A percentile compares a stretch with the other conserved stretches of the same genome.
Evolutionary conservation across 1,140 invertebrate species (phyloP).

Genomic region (Eufriesea mexicana): DNA sequence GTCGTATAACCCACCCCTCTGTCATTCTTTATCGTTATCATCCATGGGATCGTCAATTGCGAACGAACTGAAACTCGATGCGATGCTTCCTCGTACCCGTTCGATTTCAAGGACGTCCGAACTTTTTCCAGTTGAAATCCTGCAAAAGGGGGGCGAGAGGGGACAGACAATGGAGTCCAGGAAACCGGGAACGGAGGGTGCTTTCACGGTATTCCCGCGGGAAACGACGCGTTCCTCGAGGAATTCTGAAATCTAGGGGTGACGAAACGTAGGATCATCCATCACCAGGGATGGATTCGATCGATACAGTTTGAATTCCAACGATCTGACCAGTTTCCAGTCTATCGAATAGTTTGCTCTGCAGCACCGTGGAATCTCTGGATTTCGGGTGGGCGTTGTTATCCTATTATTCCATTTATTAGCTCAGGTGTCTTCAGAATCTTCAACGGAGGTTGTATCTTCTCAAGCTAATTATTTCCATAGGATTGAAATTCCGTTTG

Average conservation of each 20-base stretch:
- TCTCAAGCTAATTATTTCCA: too few relatives aligned
- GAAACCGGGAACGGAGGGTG: constrained; percentile 18
- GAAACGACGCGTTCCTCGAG: not conserved
- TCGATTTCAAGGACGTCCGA: not conserved
- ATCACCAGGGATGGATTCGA: not conserved
- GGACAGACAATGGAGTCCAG: too few relatives aligned
- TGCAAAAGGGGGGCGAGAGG: constrained; percentile 25
- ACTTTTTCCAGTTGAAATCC: not conserved
- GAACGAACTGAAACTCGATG: too few relatives aligned
- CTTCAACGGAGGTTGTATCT: too few relatives aligned
- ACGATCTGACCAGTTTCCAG: not conserved
- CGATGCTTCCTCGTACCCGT: too few relatives aligned
- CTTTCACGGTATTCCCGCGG: constrained; percentile 5
- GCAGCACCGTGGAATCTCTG: not conserved
- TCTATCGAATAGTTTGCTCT: not conserved
- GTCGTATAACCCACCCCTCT: too few relatives aligned
- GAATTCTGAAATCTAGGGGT: not conserved
- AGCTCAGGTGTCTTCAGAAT: too few relatives aligned
- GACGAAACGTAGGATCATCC: not conserved
- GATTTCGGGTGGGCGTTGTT: not conserved
- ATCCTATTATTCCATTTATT: too few relatives aligned
- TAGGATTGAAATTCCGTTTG: too few relatives aligned
- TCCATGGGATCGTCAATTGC: too few relatives aligned
- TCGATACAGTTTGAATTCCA: constrained; percentile 27
- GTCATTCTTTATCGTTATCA: too few relatives aligned